A percentile compares a stretch with the other conserved stretches of the same genome.
Evolutionary conservation across 1,140 invertebrate genomes (phyloP).

Genomic region (Drosophila tani): DNA sequence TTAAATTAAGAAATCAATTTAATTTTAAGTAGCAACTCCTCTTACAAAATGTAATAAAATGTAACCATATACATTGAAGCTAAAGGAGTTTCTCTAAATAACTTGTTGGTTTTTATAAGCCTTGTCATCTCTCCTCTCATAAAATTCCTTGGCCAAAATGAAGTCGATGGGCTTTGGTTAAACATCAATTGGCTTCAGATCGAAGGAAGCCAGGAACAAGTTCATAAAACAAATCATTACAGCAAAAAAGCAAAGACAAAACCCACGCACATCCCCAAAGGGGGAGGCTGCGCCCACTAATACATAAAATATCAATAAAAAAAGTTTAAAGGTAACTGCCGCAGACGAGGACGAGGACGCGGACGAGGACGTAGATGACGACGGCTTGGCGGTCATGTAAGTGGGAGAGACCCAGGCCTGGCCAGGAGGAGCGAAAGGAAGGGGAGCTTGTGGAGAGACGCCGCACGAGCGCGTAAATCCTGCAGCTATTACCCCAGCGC

Average conservation of each 20-base stretch:
- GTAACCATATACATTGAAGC: neutral
- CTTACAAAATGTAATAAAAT: too few relatives aligned
- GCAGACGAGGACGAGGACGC: conserved; percentile 14
- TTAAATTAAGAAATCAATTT: neutral
- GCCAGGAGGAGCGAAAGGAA: neutral
- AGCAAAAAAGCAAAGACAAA: conserved; percentile 58
- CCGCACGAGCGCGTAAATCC: conserved; percentile 76
- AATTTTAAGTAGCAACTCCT: neutral
- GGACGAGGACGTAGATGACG: conserved; percentile 8
- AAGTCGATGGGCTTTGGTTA: conserved; percentile 21
- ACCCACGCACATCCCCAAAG: neutral
- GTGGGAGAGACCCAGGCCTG: conserved; percentile 5
- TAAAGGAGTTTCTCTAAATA: neutral
- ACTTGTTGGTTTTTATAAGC: conserved; percentile 20
- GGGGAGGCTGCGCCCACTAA: conserved; percentile 38
- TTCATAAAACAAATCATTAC: conserved; percentile 83
- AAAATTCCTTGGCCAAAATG: conserved; percentile 27
- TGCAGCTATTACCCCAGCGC: conserved; percentile 78
- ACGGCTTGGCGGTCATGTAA: conserved; percentile 61
- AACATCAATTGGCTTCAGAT: conserved; percentile 32
- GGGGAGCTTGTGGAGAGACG: conserved; percentile 42
- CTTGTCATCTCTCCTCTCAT: too few relatives aligned
- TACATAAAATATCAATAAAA: conserved; percentile 83
- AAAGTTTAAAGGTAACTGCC: conserved; percentile 80
- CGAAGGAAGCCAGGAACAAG: conserved; percentile 52